phyloP scores from a whole-genome alignment of 2,797 vertebrate species.

The Hyperoplus lanceolatus region DNA sequence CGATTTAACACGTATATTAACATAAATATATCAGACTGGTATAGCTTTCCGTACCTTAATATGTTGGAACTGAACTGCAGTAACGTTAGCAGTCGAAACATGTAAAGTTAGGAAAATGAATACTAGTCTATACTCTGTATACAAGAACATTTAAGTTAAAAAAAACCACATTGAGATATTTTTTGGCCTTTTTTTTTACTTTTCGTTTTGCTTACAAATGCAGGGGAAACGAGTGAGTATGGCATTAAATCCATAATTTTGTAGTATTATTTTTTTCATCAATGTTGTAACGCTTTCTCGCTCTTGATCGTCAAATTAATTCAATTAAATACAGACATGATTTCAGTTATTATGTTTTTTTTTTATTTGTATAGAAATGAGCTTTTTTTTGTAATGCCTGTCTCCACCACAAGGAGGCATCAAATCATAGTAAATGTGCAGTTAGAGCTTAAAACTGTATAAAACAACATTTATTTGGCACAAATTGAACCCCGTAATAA shows the following conservation, averaged over 20 bases:
- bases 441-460: not conserved
- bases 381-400: not conserved
- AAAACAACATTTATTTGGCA: not conserved
- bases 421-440: not conserved
- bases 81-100: too few species aligned
- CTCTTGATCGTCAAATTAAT: not conserved
- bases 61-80: too few species aligned
- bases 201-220: not conserved
- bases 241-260: not conserved
- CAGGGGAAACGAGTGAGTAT: not conserved
- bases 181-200: not conserved
- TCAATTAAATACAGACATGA: not conserved
- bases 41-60: too few species aligned
- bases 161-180: too few species aligned
- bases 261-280: not conserved
- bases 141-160: too few species aligned
- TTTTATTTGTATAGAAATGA: not conserved
- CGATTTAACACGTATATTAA: too few species aligned
- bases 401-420: not conserved
- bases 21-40: too few species aligned
- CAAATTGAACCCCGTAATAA: not conserved
- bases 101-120: too few species aligned
- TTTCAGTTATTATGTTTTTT: not conserved
- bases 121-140: too few species aligned
- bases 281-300: not conserved